phyloP scores from a whole-genome alignment of 2,113 vertebrate genomes.

The Probosciger aterrimus region DNA sequence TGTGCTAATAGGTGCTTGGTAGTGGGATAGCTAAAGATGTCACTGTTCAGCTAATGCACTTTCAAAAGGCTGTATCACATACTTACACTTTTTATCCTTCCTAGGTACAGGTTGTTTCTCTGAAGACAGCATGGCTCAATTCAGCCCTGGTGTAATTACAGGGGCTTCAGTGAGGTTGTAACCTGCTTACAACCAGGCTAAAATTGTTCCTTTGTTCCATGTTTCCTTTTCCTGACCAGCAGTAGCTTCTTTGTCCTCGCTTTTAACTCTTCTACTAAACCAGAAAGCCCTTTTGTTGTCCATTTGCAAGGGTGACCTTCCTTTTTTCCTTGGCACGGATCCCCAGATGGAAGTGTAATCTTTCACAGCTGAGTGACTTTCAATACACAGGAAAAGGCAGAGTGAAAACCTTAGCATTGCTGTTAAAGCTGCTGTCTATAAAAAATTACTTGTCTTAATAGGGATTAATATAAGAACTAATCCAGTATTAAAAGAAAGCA shows the following conservation, averaged over 20 bases:
- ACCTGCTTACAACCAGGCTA: neutral
- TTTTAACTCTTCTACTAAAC: neutral
- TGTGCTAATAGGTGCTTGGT: neutral
- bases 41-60: neutral
- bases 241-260: neutral
- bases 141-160: neutral
- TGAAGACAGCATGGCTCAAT: neutral
- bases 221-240: neutral
- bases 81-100: neutral
- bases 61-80: neutral
- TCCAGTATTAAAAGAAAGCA: neutral
- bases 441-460: constrained; percentile 41
- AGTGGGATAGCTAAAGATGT: neutral
- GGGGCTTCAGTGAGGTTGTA: neutral
- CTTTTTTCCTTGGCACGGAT: neutral
- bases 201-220: neutral
- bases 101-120: neutral
- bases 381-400: neutral
- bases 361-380: constrained; percentile 20
- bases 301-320: constrained; percentile 25
- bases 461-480: constrained; percentile 21
- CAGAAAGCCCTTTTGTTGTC: neutral
- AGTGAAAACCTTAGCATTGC: neutral
- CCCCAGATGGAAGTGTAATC: neutral
- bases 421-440: constrained; percentile 1